phyloP scores from a whole-genome alignment of 2,888 invertebrate species.

The Drosophila gaucha region DNA sequence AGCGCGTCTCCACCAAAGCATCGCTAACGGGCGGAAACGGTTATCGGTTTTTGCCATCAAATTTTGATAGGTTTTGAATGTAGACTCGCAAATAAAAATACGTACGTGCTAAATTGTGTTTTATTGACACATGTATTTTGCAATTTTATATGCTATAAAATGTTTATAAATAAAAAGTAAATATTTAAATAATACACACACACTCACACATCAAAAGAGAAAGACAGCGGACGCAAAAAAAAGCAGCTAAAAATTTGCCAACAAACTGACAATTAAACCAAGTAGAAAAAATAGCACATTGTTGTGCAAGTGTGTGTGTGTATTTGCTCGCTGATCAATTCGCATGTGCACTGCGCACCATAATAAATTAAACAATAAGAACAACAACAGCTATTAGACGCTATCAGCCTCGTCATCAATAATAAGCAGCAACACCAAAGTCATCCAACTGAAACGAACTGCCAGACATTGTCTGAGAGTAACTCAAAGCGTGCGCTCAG shows the following conservation, averaged over 20 bases:
- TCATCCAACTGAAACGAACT: conserved; percentile 50
- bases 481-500: conserved; percentile 7
- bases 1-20: conserved; percentile 37
- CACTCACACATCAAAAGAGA: conserved; percentile 22
- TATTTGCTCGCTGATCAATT: conserved; percentile 55
- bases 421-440: conserved; percentile 32
- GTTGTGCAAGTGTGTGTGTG: conserved; percentile 10
- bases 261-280: conserved; percentile 49
- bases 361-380: conserved; percentile 40
- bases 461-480: conserved; percentile 5
- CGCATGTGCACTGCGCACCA: conserved; percentile 53
- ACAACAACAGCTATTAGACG: conserved; percentile 15
- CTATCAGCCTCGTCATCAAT: conserved; percentile 55
- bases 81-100: conserved; percentile 5
- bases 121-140: conserved; percentile 63
- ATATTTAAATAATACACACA: conserved; percentile 53
- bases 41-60: conserved; percentile 28
- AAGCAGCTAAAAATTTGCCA: conserved; percentile 35
- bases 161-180: conserved; percentile 78
- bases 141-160: conserved; percentile 66
- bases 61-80: conserved; percentile 3
- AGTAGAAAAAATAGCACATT: conserved; percentile 12
- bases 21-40: not conserved
- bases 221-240: conserved; percentile 18
- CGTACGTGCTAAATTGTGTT: conserved; percentile 42